Base-by-base conservation (phyloP, 1,140 invertebrate genomes). In the Conopomorpha cramerella region DNA sequence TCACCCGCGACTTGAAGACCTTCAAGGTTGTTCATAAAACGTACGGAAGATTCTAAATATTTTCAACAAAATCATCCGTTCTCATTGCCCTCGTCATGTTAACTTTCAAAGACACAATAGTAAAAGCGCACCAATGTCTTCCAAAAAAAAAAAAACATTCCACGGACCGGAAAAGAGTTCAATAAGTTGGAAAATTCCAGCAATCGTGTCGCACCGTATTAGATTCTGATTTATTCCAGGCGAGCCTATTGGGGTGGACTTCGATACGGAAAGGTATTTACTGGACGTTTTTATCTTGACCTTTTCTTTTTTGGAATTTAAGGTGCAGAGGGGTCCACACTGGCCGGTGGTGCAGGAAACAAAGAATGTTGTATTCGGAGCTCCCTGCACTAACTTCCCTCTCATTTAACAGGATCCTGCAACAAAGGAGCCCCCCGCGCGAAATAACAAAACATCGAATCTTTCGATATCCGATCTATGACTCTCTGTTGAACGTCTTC, bases 401-500 rank as follows among this genome's bases (percentile, higher is more conserved):
- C 46, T 61, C 67, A 72, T 76, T 72, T 71, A 71, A 71, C 67
- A 56, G 50, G 66, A 56, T 68, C 58, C 57, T 53, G 65, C 64
- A 71, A 70, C 67, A 70, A 72, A 63, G 66, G 55, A 53, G 59
- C 52, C 50, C 57, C 49, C 38, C 65, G 63, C 58, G 65, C 51
- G 65, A 76, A 74, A 72, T 74, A 71, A 74, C 61, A 64, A 70
- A 67, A 74, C 63, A 66, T 70, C 46, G 55, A 58, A 68, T 62
- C 47, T 47, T 37, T 32, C 34, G 34, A 36, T 51, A 7, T 55
- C 28, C 49, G 46, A 53, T 43, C 51, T 65, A 54, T 64, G 51
- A 47, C 38, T 43, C 25, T 39, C 43, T 42, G 10, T 23, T 23
- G 19, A 23, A 10, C 4, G 10, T 4, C 10, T 6, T 10, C 19